Evolutionary conservation across 2,888 invertebrate species (phyloP), one percentile per base, ranked within the genome.

Genomic region (Sicus ferrugineus): DNA sequence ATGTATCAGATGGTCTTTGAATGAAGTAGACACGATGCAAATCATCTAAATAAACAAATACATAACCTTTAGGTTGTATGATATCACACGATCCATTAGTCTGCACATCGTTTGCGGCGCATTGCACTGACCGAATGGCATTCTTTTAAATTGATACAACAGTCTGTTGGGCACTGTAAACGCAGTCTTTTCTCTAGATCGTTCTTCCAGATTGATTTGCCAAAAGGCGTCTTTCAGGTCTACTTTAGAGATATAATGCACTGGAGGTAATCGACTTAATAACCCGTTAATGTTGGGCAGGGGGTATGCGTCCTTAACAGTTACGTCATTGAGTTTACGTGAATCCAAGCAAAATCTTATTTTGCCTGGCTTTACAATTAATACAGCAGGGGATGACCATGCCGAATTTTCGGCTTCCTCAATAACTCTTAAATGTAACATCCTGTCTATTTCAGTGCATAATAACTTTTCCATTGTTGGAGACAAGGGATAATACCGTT

Each of bases 391-490:
- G n/a, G 68, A n/a, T n/a, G n/a, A n/a, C n/a, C n/a, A n/a, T n/a
- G n/a, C n/a, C n/a, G n/a, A n/a, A n/a, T n/a, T n/a, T 19, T 6
- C 2, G 14, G 23, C 4, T 48, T 48, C 48, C 7, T 63, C 63
- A 28, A 63, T 48, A 42, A 48, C 48, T 16, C 19, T 1, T 82
- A n/a, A n/a, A n/a, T n/a, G n/a, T n/a, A n/a, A n/a, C n/a, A n/a
- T n/a, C 1, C 76, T 52, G 34, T 81, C 79, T 1, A 82, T 72
- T 68, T 81, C 79, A 4, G 65, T 42, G 61, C 68, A 72, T 30
- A 75, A 56, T 9, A 72, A 19, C 52, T 67, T 66, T 46, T 75
- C 73, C 6, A 73, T 68, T 1, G 67, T 69, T 6, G 75, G 73
- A 1, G 71, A 73, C 3, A 71, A 68, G 1, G 74, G 72, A 46